Evolutionary conservation across 2,797 vertebrate species (phyloP), one percentile per base, ranked within the genome.

Genomic region (Graptemys geographica): DNA sequence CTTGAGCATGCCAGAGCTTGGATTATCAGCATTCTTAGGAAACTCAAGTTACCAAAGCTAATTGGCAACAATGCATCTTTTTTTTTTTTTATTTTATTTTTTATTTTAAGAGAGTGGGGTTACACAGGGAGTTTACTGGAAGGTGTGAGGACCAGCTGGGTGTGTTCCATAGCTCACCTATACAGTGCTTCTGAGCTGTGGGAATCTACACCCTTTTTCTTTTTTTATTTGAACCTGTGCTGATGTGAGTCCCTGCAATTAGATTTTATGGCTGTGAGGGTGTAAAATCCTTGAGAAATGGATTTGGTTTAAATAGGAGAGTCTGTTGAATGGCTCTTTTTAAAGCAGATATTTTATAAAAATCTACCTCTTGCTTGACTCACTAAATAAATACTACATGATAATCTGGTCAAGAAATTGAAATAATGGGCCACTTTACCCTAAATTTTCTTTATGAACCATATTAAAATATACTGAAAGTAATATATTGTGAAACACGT

Each of bases 21-120:
- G 85, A 47, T 76, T 76, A 27, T 76, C 56, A 41, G 56, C 10
- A 90, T 92, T 69, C 33, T 69, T n/a, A n/a, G 33, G 18, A 69
- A 89, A 15, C 27, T 85, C 10, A 9, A 7, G 51, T 37, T 80
- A 84, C 87, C 79, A 86, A 86, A 95, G 88, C 87, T 86, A 96
- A 89, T 21, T 41, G 72, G 41, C 7, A 90, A 84, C 53, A 90
- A 89, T 51, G 65, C 13, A 62, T 47, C 21, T 8, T 62, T 21
- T 2, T 12, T 44, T 44, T 44, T 44, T 44, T 44, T 59, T 79
- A 41, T 41, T 41, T 52, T 47, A 5, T 41, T 41, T 41, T 41
- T 41, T 41, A 41, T 21, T 25, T 51, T 16, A 51, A 78, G 44
- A 6, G 6, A 3, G 59, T 88, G 85, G 11, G 3, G 53, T 4